Conservation (phyloP, 2,888 invertebrate genomes). For the Holacanthella duospinosa region DNA sequence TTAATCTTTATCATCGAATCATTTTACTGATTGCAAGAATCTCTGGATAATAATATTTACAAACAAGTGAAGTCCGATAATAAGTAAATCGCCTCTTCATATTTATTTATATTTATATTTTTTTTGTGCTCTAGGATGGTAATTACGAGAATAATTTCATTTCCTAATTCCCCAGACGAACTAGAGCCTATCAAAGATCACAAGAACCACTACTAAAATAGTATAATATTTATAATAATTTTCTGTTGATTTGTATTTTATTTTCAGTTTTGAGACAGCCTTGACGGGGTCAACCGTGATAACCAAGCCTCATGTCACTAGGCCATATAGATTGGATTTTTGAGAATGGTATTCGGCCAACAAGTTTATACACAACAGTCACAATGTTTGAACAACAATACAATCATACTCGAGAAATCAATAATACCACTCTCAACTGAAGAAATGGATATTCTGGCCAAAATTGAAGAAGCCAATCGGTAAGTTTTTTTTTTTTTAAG, state of each 20-base stretch:
- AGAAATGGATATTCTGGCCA: slow-evolving; percentile 82
- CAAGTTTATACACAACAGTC: slow-evolving; percentile 31
- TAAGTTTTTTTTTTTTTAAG: slow-evolving; percentile 40
- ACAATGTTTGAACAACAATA: slow-evolving; percentile 35
- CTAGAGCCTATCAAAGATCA: too few species aligned
- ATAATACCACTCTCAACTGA: slow-evolving; percentile 44
- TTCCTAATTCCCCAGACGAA: too few species aligned
- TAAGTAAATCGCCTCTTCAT: too few species aligned
- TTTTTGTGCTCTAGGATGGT: too few species aligned
- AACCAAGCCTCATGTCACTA: slow-evolving; percentile 14
- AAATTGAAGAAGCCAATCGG: slow-evolving; percentile 89
- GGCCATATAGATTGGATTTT: slow-evolving; percentile 5
- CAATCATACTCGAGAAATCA: slow-evolving; percentile 36
- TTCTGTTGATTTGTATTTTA: neutral
- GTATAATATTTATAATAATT: neutral
- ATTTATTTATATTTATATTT: too few species aligned
- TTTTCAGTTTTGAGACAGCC: neutral
- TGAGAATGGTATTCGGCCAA: slow-evolving; percentile 35
- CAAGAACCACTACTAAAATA: too few species aligned
- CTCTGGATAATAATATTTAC: too few species aligned
- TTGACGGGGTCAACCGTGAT: neutral
- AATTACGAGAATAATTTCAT: too few species aligned
- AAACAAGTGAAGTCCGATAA: too few species aligned
- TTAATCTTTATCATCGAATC: too few species aligned
- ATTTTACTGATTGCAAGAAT: too few species aligned